phyloP scores from a whole-genome alignment of 2,888 invertebrate genomes.

The Xestia c-nigrum region DNA sequence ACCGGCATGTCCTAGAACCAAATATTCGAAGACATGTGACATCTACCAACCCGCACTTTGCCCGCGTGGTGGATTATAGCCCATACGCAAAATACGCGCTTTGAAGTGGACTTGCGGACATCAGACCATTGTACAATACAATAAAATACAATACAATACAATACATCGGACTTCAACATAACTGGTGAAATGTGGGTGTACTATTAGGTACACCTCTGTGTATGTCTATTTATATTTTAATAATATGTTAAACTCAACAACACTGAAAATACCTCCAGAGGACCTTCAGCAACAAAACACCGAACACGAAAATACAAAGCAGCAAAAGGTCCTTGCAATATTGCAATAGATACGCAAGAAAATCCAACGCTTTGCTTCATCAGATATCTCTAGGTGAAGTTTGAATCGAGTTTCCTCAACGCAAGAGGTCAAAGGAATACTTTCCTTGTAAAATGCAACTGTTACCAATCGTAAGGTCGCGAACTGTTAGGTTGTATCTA shows the following conservation, averaged over 20 bases:
- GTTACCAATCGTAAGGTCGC: slow-evolving; percentile 60
- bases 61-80: no score
- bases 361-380: slow-evolving; percentile 76
- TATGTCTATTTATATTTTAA: not conserved
- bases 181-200: no score
- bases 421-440: slow-evolving; percentile 72
- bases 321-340: slow-evolving; percentile 48
- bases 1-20: no score
- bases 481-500: slow-evolving; percentile 58
- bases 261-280: slow-evolving; percentile 4
- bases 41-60: no score
- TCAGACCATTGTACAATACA: no score
- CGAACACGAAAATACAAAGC: slow-evolving; percentile 7
- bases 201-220: no score
- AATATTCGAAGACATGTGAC: no score
- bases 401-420: slow-evolving; percentile 78
- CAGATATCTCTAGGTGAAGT: slow-evolving; percentile 76
- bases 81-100: no score
- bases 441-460: slow-evolving; percentile 65
- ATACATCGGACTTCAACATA: no score
- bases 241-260: not conserved
- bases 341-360: slow-evolving; percentile 73
- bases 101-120: no score
- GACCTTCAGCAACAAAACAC: not conserved
- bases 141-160: no score